phyloP scores from a whole-genome alignment of 2,113 vertebrate genomes.

The Podarcis raffonei region DNA sequence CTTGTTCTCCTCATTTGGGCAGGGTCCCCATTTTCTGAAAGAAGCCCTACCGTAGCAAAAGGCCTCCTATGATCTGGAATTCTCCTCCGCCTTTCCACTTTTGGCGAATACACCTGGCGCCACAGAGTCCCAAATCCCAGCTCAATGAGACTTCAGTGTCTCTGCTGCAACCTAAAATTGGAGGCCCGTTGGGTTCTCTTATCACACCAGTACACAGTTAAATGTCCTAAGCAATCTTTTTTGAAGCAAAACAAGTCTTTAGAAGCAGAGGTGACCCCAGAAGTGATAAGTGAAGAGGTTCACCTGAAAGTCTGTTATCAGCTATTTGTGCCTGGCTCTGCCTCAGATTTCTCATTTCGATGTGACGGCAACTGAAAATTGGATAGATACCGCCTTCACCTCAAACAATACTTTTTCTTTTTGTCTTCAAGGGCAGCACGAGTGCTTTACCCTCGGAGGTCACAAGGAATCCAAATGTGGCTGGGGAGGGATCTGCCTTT shows the following conservation, averaged over 20 bases:
- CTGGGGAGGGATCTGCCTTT: neutral
- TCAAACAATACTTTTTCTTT: slow-evolving; percentile 71
- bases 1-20: too few species aligned
- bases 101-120: neutral
- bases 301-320: slow-evolving; percentile 79
- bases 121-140: neutral
- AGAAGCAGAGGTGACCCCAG: slow-evolving; percentile 79
- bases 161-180: slow-evolving; percentile 51
- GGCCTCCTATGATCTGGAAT: neutral
- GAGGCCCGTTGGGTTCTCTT: slow-evolving; percentile 49
- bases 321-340: slow-evolving; percentile 71
- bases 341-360: slow-evolving; percentile 84
- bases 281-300: slow-evolving; percentile 75
- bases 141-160: neutral
- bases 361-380: slow-evolving; percentile 79
- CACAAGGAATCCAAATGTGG: slow-evolving; percentile 25
- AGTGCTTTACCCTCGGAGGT: slow-evolving; percentile 63
- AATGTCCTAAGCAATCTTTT: slow-evolving; percentile 73
- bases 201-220: slow-evolving; percentile 59
- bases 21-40: too few species aligned
- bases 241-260: slow-evolving; percentile 77
- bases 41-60: too few species aligned
- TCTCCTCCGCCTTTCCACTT: neutral
- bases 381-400: slow-evolving; percentile 76
- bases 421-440: slow-evolving; percentile 70